phyloP scores from a whole-genome alignment of 2,797 vertebrate species.

The Ataeniobius toweri region DNA sequence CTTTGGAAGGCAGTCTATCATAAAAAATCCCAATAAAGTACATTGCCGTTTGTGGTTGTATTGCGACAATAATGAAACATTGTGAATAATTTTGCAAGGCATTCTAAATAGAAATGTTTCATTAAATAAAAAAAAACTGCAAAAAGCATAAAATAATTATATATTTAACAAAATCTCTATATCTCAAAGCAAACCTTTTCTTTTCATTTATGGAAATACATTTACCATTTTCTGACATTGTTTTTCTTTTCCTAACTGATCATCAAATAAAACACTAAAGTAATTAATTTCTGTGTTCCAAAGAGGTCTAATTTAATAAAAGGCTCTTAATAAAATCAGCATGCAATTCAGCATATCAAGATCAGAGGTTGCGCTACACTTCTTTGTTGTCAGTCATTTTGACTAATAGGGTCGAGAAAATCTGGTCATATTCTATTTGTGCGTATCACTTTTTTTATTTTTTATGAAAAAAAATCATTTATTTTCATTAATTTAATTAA shows the following conservation, averaged over 20 bases:
- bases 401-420: no score
- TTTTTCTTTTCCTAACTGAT: constrained; percentile 34
- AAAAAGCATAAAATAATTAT: neutral
- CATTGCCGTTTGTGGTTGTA: neutral
- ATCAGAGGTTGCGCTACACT: no score
- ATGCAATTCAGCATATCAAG: constrained; percentile 30
- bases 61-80: neutral
- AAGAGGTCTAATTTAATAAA: constrained; percentile 41
- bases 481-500: no score
- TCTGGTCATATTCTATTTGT: no score
- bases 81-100: neutral
- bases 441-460: no score
- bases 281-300: constrained; percentile 12
- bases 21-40: neutral
- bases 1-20: neutral
- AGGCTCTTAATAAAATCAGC: constrained; percentile 51
- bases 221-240: constrained; percentile 10
- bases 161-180: neutral
- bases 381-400: no score
- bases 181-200: neutral
- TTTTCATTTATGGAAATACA: constrained; percentile 26
- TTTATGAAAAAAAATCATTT: no score
- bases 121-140: neutral
- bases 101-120: neutral
- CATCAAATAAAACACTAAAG: constrained; percentile 54